Conservation (phyloP, 2,888 invertebrate genomes). For the Eristalis intricaria region DNA sequence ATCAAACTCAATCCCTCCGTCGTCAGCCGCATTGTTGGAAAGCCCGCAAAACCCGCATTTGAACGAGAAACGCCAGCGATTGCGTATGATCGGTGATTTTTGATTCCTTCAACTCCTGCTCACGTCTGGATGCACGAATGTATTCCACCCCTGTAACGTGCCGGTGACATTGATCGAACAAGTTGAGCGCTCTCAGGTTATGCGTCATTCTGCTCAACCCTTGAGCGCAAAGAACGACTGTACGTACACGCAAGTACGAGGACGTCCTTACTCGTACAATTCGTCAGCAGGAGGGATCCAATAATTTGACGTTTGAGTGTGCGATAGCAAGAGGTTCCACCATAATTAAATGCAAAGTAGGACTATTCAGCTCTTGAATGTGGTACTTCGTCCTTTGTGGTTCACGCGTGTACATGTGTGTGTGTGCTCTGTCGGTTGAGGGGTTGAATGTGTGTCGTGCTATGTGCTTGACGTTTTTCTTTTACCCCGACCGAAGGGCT, state of each 20-base stretch:
- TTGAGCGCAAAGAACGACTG: neutral
- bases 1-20: conserved; percentile 2
- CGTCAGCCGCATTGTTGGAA: neutral
- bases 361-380: conserved; percentile 17
- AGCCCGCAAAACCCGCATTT: conserved; percentile 24
- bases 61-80: neutral
- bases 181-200: conserved; percentile 49
- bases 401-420: conserved; percentile 37
- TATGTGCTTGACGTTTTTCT: conserved; percentile 10
- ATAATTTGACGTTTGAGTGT: conserved; percentile 45
- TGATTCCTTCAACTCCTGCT: conserved; percentile 30
- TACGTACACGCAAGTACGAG: neutral
- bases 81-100: conserved; percentile 59
- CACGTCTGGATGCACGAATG: neutral
- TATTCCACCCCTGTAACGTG: conserved; percentile 57
- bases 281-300: conserved; percentile 64
- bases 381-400: conserved; percentile 11
- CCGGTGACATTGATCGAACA: conserved; percentile 67
- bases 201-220: conserved; percentile 43
- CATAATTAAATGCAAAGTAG: conserved; percentile 71
- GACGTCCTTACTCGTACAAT: conserved; percentile 20
- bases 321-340: conserved; percentile 48
- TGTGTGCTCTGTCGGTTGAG: conserved; percentile 52
- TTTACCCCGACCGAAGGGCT: neutral
- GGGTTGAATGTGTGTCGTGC: conserved; percentile 37